These are phyloP conservation scores for Geodia barretti DNA, from an alignment of 37 sponge, comb jelly and placozoan species.

Conservation along the genomic window DNA sequence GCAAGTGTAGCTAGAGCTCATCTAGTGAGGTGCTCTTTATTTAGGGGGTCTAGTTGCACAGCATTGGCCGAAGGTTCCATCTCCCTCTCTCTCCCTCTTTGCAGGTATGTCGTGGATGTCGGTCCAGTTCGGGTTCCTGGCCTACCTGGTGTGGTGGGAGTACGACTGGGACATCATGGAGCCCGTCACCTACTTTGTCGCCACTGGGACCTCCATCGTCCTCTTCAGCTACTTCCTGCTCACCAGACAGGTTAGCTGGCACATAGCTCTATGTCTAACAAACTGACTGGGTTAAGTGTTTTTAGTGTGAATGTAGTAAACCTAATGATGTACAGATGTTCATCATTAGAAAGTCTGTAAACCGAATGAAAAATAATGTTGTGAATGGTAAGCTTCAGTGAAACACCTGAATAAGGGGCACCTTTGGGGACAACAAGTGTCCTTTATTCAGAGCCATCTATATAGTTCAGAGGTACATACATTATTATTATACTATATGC, in stretches of 20 bases:
- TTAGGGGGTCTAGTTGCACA: too few species aligned
- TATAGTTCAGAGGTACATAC: too few species aligned
- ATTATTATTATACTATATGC: too few species aligned
- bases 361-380: too few species aligned
- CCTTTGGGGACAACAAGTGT: too few species aligned
- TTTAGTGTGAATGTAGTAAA: background rate
- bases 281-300: too few species aligned
- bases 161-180: constrained; percentile 99
- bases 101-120: constrained; percentile 78
- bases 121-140: constrained; percentile 91
- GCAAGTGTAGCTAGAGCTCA: too few species aligned
- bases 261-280: too few species aligned
- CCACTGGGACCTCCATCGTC: constrained; percentile 78
- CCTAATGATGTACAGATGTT: background rate
- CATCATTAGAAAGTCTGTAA: background rate
- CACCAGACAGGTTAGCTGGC: constrained; percentile 80
- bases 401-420: too few species aligned
- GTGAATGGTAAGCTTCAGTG: too few species aligned
- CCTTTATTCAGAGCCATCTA: too few species aligned
- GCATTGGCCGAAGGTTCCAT: background rate
- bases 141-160: constrained; percentile 93
- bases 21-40: too few species aligned
- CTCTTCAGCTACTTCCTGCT: constrained; percentile 92
- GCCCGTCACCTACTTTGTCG: constrained; percentile 96
- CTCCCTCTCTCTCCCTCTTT: background rate